phyloP scores from a whole-genome alignment of 2,797 vertebrate species.

The Nannoperca obscura region DNA sequence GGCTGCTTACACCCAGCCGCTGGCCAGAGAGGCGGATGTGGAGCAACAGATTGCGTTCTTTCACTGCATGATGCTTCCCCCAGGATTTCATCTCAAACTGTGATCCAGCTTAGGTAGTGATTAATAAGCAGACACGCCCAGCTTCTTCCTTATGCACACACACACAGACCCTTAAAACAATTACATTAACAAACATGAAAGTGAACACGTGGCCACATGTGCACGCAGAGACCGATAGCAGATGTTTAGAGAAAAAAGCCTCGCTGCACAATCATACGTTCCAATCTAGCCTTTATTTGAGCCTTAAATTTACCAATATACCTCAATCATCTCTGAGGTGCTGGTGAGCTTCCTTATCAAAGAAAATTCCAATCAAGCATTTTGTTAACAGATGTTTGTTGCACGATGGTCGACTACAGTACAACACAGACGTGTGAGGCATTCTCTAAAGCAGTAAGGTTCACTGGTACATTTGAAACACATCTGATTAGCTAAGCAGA shows the following conservation, averaged over 20 bases:
- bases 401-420: neutral
- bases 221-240: constrained; percentile 18
- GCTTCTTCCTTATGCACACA: neutral
- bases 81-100: constrained; percentile 26
- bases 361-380: constrained; percentile 13
- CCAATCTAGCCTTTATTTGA: constrained; percentile 16
- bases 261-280: constrained; percentile 18
- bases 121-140: constrained; percentile 41
- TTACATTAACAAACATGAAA: neutral
- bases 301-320: constrained; percentile 16
- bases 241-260: constrained; percentile 26
- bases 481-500: neutral
- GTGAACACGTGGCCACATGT: neutral
- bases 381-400: constrained; percentile 16
- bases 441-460: neutral
- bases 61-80: constrained; percentile 3
- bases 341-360: constrained; percentile 14
- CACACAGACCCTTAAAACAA: constrained; percentile 12
- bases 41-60: constrained; percentile 36
- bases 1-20: constrained; percentile 8
- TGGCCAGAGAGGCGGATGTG: constrained; percentile 33
- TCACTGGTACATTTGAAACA: neutral
- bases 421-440: neutral
- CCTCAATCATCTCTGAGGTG: neutral
- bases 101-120: constrained; percentile 27